Evolutionary conservation across 1,140 invertebrate genomes (phyloP).

Genomic region (Diorhabda carinulata): DNA sequence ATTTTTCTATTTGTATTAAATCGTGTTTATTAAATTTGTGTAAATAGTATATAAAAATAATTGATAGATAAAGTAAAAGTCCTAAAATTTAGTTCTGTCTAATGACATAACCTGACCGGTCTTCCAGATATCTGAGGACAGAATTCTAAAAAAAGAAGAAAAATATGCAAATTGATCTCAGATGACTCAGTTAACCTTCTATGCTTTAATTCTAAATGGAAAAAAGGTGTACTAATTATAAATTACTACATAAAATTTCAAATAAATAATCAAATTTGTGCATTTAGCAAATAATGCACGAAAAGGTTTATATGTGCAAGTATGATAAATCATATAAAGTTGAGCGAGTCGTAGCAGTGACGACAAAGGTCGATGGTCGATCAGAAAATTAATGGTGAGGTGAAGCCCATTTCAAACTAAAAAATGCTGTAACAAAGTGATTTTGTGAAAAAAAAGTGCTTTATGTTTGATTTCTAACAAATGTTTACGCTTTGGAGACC

Average conservation of each 20-base stretch:
- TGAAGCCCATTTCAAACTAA: not conserved
- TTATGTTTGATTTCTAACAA: not conserved
- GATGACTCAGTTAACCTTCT: conserved; percentile 2
- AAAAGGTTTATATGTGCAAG: not conserved
- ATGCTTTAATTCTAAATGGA: not conserved
- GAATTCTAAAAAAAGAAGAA: not conserved
- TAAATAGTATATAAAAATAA: too few relatives aligned
- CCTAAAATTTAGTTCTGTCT: too few relatives aligned
- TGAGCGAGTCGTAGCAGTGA: not conserved
- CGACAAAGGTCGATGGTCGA: conserved; percentile 1
- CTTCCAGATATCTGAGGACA: too few relatives aligned
- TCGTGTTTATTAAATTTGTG: too few relatives aligned
- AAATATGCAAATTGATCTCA: not conserved
- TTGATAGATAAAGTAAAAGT: too few relatives aligned
- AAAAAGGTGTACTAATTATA: not conserved
- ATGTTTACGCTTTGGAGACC: not conserved
- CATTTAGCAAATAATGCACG: not conserved
- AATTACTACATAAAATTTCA: not conserved
- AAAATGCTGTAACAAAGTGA: not conserved
- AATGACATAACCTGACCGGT: too few relatives aligned
- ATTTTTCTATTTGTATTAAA: too few relatives aligned
- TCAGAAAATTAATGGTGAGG: conserved; percentile 2
- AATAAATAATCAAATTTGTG: not conserved
- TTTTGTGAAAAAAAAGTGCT: not conserved
- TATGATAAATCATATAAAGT: not conserved